phyloP scores from a whole-genome alignment of 2,113 vertebrate species.

The Elephas maximus region DNA sequence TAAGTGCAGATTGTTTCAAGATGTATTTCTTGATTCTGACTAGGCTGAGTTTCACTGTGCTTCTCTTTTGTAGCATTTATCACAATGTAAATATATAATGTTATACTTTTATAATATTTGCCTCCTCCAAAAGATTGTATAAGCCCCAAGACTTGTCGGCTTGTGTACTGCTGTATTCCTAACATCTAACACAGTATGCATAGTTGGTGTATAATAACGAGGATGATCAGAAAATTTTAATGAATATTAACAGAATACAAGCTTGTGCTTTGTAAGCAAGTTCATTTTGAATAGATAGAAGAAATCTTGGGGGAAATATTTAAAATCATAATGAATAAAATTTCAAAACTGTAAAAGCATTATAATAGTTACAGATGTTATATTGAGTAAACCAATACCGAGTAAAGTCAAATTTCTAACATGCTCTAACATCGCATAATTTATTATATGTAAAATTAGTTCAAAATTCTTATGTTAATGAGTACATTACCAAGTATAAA shows the following conservation, averaged over 20 bases:
- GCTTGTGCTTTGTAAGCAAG: background rate
- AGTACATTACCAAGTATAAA: background rate
- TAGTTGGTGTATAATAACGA: background rate
- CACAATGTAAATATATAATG: background rate
- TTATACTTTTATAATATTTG: background rate
- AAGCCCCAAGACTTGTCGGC: too few species aligned
- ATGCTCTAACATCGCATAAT: background rate
- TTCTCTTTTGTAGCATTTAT: background rate
- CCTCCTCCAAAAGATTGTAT: background rate
- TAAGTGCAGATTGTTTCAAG: background rate
- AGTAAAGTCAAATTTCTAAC: background rate
- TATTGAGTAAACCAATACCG: background rate
- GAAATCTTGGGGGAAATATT: background rate
- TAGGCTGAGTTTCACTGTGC: background rate
- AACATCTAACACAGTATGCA: background rate
- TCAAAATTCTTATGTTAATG: background rate
- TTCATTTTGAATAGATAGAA: background rate
- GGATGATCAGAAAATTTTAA: background rate
- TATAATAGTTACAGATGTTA: background rate
- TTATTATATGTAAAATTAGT: background rate
- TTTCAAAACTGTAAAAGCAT: background rate
- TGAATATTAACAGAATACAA: background rate
- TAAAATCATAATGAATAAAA: background rate
- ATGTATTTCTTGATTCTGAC: background rate
- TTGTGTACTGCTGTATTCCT: too few species aligned